A percentile compares a stretch with the other conserved stretches of the same genome.
These are phyloP conservation scores for Oedothorax gibbosus DNA, from an alignment of 1,140 invertebrate species.

Conservation along the genomic window DNA sequence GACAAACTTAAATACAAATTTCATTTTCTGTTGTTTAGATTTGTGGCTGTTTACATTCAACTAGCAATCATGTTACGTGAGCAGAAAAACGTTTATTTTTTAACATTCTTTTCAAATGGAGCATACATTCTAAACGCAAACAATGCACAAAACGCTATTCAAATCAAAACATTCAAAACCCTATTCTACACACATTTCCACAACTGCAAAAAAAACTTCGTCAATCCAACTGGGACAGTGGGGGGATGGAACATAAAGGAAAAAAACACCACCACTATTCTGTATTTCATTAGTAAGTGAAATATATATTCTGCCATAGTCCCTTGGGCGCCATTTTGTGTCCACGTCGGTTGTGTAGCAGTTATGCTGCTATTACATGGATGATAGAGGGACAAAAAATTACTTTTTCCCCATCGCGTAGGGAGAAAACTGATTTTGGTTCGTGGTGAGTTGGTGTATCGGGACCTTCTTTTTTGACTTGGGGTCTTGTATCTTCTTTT, in stretches of 20 bases:
- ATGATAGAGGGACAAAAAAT: constrained; percentile 58
- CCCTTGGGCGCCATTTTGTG: constrained; percentile 43
- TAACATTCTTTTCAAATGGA: too few relatives aligned
- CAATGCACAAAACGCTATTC: neutral
- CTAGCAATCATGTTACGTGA: too few relatives aligned
- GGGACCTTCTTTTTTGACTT: neutral
- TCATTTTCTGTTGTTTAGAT: too few relatives aligned
- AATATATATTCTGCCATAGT: constrained; percentile 45
- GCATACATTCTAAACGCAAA: neutral
- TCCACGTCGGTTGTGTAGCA: constrained; percentile 54
- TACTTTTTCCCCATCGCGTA: constrained; percentile 15
- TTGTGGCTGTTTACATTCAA: too few relatives aligned
- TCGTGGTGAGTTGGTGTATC: neutral
- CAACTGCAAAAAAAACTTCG: neutral
- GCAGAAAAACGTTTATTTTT: too few relatives aligned
- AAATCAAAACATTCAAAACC: neutral
- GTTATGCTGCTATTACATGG: constrained; percentile 57
- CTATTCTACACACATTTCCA: constrained; percentile 1
- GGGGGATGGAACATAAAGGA: too few relatives aligned
- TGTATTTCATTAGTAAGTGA: constrained; percentile 60
- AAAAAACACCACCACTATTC: constrained; percentile 17
- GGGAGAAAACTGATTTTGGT: constrained; percentile 49
- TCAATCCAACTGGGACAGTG: neutral
- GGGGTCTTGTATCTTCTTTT: neutral
- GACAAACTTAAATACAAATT: too few relatives aligned